Percentiles rank a stretch among this genome's conserved stretches.
These are phyloP conservation scores for Lymantria monacha DNA, from an alignment of 2,888 invertebrate genomes.

Conservation along the genomic window DNA sequence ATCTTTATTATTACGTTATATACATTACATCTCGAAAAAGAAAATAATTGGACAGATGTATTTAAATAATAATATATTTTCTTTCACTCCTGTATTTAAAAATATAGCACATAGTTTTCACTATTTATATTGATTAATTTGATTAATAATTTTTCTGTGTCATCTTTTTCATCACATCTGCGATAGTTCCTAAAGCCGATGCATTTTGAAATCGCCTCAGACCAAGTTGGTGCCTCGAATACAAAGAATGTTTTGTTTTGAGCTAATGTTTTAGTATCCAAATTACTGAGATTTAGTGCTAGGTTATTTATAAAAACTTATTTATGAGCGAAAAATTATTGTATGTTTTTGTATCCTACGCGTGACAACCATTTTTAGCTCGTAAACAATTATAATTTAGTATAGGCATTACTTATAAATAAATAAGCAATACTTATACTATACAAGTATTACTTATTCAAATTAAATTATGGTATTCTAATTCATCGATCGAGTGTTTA, in stretches of 20 bases:
- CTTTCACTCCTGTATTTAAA: neutral
- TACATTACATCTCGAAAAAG: slow-evolving; percentile 36
- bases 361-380: too few relatives aligned
- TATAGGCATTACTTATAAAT: too few relatives aligned
- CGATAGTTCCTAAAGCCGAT: slow-evolving; percentile 17
- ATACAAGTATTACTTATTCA: too few relatives aligned
- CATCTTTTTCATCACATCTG: slow-evolving; percentile 23
- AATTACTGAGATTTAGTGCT: too few relatives aligned
- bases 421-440: too few relatives aligned
- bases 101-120: neutral
- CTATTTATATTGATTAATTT: slow-evolving; percentile 33
- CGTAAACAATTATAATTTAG: too few relatives aligned
- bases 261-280: neutral
- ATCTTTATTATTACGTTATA: slow-evolving; percentile 48
- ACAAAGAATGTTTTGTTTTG: neutral
- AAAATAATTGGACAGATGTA: slow-evolving; percentile 3
- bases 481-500: too few relatives aligned
- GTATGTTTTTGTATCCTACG: too few relatives aligned
- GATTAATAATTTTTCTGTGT: slow-evolving; percentile 29
- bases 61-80: neutral
- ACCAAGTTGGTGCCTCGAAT: slow-evolving; percentile 18
- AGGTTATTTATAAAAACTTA: too few relatives aligned
- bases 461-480: too few relatives aligned
- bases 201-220: slow-evolving; percentile 14
- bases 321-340: too few relatives aligned